Percentiles rank a stretch among this genome's conserved stretches.
phyloP scores from a whole-genome alignment of 2,113 vertebrate species.

The Lonchura striata region DNA sequence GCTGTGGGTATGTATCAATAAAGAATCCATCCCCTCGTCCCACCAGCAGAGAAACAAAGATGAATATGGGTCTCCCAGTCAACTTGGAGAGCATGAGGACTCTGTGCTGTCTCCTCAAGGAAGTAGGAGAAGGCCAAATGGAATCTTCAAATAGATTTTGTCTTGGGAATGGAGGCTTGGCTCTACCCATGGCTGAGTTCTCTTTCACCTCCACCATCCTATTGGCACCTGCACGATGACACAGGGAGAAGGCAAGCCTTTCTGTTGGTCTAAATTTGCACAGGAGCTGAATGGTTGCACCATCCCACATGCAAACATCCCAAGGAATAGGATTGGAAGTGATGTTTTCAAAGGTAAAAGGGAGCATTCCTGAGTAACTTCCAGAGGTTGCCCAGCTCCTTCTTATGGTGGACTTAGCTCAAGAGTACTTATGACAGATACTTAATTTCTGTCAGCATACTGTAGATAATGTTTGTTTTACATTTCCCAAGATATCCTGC shows the following conservation, averaged over 20 bases:
- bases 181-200: background rate
- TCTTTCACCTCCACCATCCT: background rate
- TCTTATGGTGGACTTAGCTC: background rate
- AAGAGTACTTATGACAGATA: background rate
- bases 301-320: background rate
- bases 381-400: background rate
- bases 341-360: background rate
- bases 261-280: background rate
- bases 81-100: background rate
- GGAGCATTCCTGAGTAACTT: accelerated
- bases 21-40: background rate
- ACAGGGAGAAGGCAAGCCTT: background rate
- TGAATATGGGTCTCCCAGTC: background rate
- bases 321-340: background rate
- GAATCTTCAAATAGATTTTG: background rate
- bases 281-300: background rate
- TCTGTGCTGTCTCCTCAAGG: background rate
- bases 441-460: background rate
- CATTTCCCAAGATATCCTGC: background rate
- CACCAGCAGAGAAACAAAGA: background rate
- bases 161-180: background rate
- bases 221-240: background rate
- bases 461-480: background rate
- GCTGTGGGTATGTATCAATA: background rate
- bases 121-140: background rate